These are phyloP conservation scores for Morpho achilles DNA, from an alignment of 2,888 invertebrate genomes.

Conservation along the genomic window DNA sequence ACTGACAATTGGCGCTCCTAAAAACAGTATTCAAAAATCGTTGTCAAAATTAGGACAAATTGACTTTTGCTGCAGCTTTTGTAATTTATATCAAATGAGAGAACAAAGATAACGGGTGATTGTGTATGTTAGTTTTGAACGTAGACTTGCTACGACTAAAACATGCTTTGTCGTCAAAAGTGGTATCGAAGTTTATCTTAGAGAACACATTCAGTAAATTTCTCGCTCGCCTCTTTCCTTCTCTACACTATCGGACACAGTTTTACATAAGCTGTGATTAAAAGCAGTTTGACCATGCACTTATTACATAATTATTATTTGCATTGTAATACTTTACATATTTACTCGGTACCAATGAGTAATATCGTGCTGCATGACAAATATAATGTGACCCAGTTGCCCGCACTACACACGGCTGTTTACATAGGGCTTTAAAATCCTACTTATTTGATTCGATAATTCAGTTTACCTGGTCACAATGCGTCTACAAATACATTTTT, in stretches of 20 bases:
- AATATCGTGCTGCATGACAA: conserved; percentile 52
- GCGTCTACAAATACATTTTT: conserved; percentile 49
- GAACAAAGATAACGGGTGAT: too few relatives aligned
- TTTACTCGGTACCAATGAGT: conserved; percentile 47
- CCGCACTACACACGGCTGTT: conserved; percentile 41
- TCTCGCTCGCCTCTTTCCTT: too few relatives aligned
- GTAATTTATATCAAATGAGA: too few relatives aligned
- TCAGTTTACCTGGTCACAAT: conserved; percentile 68
- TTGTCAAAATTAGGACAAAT: too few relatives aligned
- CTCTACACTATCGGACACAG: background rate
- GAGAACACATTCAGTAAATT: too few relatives aligned
- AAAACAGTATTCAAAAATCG: too few relatives aligned
- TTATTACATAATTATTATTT: conserved; percentile 30
- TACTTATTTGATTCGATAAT: conserved; percentile 71
- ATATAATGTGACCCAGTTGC: conserved; percentile 60
- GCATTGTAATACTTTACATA: conserved; percentile 28
- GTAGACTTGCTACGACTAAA: too few relatives aligned
- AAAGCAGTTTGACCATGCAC: conserved; percentile 16
- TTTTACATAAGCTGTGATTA: conserved; percentile 3
- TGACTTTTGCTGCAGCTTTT: too few relatives aligned
- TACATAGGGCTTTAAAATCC: conserved; percentile 61
- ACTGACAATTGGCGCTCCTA: too few relatives aligned
- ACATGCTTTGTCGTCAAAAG: too few relatives aligned
- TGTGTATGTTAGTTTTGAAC: too few relatives aligned
- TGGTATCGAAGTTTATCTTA: too few relatives aligned